Base-by-base conservation (phyloP, 2,888 invertebrate species). In the Drosophila barbarae region DNA sequence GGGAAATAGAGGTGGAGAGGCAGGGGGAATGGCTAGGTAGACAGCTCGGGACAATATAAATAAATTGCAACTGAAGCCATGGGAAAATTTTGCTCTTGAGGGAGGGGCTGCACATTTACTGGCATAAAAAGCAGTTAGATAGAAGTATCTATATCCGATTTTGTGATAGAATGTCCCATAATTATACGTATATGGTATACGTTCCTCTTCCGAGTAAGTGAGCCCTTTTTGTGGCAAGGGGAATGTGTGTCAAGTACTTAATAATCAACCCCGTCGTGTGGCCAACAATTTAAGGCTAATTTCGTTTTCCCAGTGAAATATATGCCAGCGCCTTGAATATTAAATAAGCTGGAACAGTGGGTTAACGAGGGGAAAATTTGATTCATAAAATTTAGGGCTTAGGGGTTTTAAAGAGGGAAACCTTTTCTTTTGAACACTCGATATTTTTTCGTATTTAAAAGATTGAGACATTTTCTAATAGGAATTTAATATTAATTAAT, bases 271-370 rank as follows among this genome's bases (percentile, higher is more conserved):
- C 81, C 60, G 71, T 65, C 59, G 67, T 67, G 56, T 42, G 69
- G 67, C 61, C 55, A 71, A 77, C 85, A 77, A 80, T 80, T 85
- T 80, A 71, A 77, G 77, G 84, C 75, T 80, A 80, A 83, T 84
- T 85, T 85, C 66, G 77, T 79, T 76, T 64, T 63, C 66, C 72
- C 75, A 65, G 55, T 69, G 66, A 83, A 85, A 80, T 80, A 84
- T 77, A 75, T 69, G 26, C 34, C 63, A 44, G 52, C 41, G 71
- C 35, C 85, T 71, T 72, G 84, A 74, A 83, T 80, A 72, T 85
- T 80, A 53, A 68, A 61, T 50, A 53, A 38, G 28, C 13, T 21
- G n/a, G 9, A 7, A 57, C 65, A 51, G 66, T 71, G 72, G 56
- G 7, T 13, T 1, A 15, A 35, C 26, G 6, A 23, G 4, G 32